These are phyloP conservation scores for Holacanthella duospinosa DNA, from an alignment of 2,888 invertebrate species.

Conservation along the genomic window DNA sequence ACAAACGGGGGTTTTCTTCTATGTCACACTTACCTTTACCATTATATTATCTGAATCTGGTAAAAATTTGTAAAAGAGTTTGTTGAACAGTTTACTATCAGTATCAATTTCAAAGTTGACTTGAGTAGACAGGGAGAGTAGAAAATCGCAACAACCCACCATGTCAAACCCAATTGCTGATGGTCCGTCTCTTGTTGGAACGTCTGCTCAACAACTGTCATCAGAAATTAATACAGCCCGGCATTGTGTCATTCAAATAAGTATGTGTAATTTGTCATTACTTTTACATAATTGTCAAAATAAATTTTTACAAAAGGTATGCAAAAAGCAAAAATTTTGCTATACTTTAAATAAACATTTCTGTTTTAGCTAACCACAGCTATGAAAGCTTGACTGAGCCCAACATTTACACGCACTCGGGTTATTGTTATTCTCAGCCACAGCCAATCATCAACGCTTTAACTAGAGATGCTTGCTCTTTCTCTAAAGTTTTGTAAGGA, in stretches of 20 bases:
- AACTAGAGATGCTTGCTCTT: constrained; percentile 16
- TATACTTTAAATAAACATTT: too few relatives aligned
- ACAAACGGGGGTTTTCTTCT: too few relatives aligned
- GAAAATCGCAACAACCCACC: not conserved
- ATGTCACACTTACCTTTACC: too few relatives aligned
- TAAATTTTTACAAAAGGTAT: too few relatives aligned
- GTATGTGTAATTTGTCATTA: constrained; percentile 8
- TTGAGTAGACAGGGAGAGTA: too few relatives aligned
- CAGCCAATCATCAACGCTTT: constrained; percentile 13
- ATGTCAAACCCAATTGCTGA: constrained; percentile 13
- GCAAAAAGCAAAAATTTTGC: too few relatives aligned
- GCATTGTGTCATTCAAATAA: constrained; percentile 17
- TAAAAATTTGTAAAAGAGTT: too few relatives aligned
- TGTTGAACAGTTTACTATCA: too few relatives aligned
- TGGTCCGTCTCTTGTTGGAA: constrained; percentile 18
- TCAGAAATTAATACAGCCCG: constrained; percentile 15
- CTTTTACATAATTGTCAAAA: too few relatives aligned
- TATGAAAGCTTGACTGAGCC: constrained; percentile 11
- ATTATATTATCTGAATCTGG: too few relatives aligned
- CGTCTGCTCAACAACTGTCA: constrained; percentile 11
- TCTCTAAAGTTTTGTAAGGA: constrained; percentile 20
- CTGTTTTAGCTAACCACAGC: constrained; percentile 15
- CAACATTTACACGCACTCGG: constrained; percentile 15
- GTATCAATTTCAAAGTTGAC: too few relatives aligned
- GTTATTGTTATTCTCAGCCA: constrained; percentile 15